A percentile compares a stretch with the other conserved stretches of the same genome.
These are phyloP conservation scores for Torymus texanus DNA, from an alignment of 2,888 invertebrate species.

Conservation along the genomic window DNA sequence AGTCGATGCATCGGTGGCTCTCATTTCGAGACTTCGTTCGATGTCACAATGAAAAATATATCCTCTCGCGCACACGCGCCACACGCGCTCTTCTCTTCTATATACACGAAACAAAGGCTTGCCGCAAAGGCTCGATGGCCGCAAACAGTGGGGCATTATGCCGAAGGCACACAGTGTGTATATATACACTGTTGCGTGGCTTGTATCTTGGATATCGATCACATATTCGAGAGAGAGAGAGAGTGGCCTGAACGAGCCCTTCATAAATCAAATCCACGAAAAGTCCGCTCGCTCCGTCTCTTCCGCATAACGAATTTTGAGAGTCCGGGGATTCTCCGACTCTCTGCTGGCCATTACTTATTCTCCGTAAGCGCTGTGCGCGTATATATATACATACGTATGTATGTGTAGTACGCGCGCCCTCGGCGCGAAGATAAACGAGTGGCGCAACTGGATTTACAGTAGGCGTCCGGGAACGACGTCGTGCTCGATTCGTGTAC, in stretches of 20 bases:
- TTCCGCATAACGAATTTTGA: slow-evolving; percentile 32
- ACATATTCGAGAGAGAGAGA: slow-evolving; percentile 8
- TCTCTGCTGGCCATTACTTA: slow-evolving; percentile 24
- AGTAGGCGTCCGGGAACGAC: slow-evolving; percentile 12
- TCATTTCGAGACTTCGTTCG: background rate
- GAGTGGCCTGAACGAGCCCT: background rate
- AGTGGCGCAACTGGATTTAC: slow-evolving; percentile 40
- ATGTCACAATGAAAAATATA: slow-evolving; percentile 24
- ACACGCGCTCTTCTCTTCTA: too few relatives aligned
- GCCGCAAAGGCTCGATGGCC: too few relatives aligned
- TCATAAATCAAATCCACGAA: slow-evolving; percentile 44
- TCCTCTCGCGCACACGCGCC: background rate
- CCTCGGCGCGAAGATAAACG: slow-evolving; percentile 46
- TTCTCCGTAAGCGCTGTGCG: slow-evolving; percentile 1
- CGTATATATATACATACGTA: background rate
- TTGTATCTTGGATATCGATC: slow-evolving; percentile 19
- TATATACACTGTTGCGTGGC: background rate
- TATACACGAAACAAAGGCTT: background rate
- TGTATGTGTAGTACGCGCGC: background rate
- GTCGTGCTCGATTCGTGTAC: too few relatives aligned
- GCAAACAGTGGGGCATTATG: background rate
- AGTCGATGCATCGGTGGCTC: background rate
- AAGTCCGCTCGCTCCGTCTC: slow-evolving; percentile 11
- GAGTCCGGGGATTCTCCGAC: background rate
- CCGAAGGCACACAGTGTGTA: background rate